phyloP scores from a whole-genome alignment of 2,797 vertebrate genomes.

The Myotis vivesi region DNA sequence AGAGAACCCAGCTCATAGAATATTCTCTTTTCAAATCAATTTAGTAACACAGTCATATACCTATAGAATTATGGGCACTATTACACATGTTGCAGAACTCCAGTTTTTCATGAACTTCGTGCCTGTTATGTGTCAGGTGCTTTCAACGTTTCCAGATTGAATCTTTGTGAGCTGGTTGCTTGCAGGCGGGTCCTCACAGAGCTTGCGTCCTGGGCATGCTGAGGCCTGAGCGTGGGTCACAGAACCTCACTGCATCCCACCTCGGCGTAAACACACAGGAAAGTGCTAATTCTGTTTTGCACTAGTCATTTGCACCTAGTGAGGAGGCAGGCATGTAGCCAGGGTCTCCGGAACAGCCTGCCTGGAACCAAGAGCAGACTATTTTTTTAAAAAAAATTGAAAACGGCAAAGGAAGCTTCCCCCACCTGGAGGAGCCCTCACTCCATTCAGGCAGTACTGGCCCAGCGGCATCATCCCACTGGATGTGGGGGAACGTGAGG shows the following conservation, averaged over 20 bases:
- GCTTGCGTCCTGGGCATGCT: neutral
- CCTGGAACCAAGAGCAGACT: neutral
- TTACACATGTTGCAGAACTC: neutral
- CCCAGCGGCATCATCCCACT: too few species aligned
- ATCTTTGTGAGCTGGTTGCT: neutral
- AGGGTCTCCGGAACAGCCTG: neutral
- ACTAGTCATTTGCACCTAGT: slow-evolving; percentile 63
- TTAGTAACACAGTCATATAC: neutral
- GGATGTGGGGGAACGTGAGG: neutral
- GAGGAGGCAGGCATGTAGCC: slow-evolving; percentile 27
- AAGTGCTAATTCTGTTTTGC: slow-evolving; percentile 66
- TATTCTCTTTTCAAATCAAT: neutral
- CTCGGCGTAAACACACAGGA: neutral
- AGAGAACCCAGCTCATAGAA: neutral
- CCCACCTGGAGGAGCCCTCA: neutral
- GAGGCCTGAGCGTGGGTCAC: neutral
- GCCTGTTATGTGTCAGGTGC: neutral
- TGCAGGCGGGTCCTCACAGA: neutral
- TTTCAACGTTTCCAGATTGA: neutral
- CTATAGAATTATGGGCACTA: neutral
- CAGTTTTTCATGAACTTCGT: neutral
- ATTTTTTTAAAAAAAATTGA: neutral
- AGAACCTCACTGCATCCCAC: neutral
- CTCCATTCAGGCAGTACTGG: fast-evolving
- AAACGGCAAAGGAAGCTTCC: neutral